These are phyloP conservation scores for Euura saliciscinereae DNA, from an alignment of 1,140 invertebrate genomes.

Conservation along the genomic window DNA sequence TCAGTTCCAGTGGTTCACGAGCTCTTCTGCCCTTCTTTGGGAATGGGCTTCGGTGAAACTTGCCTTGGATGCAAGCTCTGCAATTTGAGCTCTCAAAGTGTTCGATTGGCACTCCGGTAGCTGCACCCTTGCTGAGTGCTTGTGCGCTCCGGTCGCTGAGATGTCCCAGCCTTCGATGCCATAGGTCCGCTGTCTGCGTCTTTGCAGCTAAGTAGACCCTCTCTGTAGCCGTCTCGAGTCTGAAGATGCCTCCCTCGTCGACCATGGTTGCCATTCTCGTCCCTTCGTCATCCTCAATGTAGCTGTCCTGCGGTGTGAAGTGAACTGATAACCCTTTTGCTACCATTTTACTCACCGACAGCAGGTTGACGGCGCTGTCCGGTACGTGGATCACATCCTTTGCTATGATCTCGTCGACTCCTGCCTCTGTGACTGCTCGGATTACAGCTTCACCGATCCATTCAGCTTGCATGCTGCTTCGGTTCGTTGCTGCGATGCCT, in stretches of 20 bases:
- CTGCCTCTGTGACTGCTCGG: background rate
- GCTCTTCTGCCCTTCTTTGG: constrained; percentile 25
- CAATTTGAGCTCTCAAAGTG: constrained; percentile 28
- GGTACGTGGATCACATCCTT: constrained; percentile 24
- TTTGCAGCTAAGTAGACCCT: background rate
- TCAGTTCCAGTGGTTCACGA: constrained; percentile 35
- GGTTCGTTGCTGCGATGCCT: constrained; percentile 8
- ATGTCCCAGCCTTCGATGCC: constrained; percentile 22
- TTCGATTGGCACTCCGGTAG: constrained; percentile 15
- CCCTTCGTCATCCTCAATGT: background rate
- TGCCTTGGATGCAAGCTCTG: constrained; percentile 36
- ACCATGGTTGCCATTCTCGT: background rate
- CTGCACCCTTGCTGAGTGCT: too few species aligned
- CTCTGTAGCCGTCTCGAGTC: background rate
- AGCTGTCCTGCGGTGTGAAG: background rate
- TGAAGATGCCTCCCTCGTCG: background rate
- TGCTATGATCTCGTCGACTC: constrained; percentile 1
- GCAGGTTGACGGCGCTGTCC: constrained; percentile 18
- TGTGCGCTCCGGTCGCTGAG: background rate
- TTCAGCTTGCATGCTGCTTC: constrained; percentile 1
- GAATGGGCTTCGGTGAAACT: constrained; percentile 36
- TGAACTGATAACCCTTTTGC: constrained; percentile 17
- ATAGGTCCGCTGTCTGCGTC: background rate
- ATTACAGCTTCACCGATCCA: constrained; percentile 11
- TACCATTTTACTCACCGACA: constrained; percentile 25